These are phyloP conservation scores for Mycogona germanica DNA, from an alignment of 2,888 invertebrate genomes.

Conservation along the genomic window DNA sequence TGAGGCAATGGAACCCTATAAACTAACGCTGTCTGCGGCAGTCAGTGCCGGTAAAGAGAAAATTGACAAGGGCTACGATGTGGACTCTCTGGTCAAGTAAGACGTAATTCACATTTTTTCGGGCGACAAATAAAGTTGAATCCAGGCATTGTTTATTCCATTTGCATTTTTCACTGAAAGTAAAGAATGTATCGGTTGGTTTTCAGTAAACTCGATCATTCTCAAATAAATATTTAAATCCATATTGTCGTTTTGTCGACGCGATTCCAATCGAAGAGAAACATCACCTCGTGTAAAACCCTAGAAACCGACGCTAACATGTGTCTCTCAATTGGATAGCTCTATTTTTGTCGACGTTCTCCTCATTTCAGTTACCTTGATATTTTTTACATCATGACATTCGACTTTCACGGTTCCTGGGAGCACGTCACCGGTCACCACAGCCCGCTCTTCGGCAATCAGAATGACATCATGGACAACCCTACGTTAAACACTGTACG, in stretches of 20 bases:
- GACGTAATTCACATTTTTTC: background rate
- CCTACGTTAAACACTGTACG: constrained; percentile 1
- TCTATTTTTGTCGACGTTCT: background rate
- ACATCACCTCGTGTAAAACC: too few species aligned
- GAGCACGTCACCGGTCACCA: background rate
- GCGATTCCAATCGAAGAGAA: too few species aligned
- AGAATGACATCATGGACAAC: background rate
- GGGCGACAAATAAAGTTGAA: background rate
- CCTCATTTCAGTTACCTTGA: background rate
- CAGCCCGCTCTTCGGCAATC: background rate
- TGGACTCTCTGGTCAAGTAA: background rate
- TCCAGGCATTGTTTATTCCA: background rate
- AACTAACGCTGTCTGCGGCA: constrained; percentile 1
- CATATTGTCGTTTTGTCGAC: too few species aligned
- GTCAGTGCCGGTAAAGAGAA: constrained; percentile 9
- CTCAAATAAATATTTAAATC: too few species aligned
- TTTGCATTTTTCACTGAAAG: too few species aligned
- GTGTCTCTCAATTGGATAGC: background rate
- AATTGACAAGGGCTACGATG: constrained; percentile 5
- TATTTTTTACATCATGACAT: constrained; percentile 6
- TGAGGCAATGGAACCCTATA: background rate
- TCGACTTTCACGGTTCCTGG: constrained; percentile 1
- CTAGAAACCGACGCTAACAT: too few species aligned
- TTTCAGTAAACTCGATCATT: too few species aligned
- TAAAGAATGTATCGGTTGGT: too few species aligned